Evolutionary conservation across 2,888 invertebrate genomes (phyloP), one percentile per base, ranked within the genome.

Genomic region (Andrena camellia): DNA sequence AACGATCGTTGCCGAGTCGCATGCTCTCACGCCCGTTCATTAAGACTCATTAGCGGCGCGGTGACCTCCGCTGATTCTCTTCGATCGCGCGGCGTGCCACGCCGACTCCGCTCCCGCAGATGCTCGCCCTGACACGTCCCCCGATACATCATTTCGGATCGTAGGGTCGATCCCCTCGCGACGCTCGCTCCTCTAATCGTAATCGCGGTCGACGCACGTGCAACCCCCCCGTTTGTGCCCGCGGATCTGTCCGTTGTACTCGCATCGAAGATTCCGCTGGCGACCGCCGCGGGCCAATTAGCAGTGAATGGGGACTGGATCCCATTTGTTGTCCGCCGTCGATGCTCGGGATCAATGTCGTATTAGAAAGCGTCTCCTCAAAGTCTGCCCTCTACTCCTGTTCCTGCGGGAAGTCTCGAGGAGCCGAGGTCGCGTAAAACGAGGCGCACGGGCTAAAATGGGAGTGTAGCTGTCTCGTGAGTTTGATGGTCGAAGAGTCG

Each of bases 11-110:
- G 69, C 26, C 84, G 35, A 35, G 62, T 70, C 72, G 77, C 62
- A 23, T 74, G 79, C 78, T 88, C 87, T 86, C 87, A 85, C 86
- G 88, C 85, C 80, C 83, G 86, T 78, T 88, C 83, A 88, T 88
- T 85, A 81, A 85, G 81, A 74, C 85, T 88, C 86, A 81, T 88
- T 88, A 88, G 76, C 69, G 57, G 74, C 78, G 70, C 57, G 78
- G 80, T 82, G 87, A 86, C 86, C 87, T 82, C 84, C 59, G 71
- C 75, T 68, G 84, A 81, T 78, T 80, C 84, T 74, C 84, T 74
- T 63, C 73, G 72, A 83, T 78, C 79, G 79, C 73, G 71, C 33
- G 26, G 68, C 69, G 26, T 29, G 29, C 42, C 48, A 63, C 77
- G 63, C 52, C 68, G 52, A 33, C 64, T 42, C 69, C 59, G 59